phyloP scores from a whole-genome alignment of 2,888 invertebrate species.

The Volucella inflata region DNA sequence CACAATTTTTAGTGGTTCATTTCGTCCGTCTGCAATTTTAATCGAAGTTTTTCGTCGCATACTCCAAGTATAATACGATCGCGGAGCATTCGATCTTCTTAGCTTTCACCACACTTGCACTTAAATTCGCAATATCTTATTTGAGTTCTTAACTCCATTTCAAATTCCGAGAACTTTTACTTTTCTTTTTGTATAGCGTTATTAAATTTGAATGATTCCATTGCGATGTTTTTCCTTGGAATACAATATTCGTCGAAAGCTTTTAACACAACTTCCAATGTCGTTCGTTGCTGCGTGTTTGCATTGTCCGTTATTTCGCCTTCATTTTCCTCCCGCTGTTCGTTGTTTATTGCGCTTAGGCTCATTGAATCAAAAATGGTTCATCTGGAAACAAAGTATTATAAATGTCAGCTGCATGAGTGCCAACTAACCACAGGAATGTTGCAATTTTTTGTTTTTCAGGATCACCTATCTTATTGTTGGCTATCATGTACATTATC shows the following conservation, averaged over 20 bases:
- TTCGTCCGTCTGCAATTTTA: not conserved
- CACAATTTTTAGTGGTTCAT: no score
- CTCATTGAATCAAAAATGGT: conserved; percentile 29
- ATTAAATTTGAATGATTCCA: conserved; percentile 70
- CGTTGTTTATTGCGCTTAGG: conserved; percentile 15
- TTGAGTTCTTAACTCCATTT: conserved; percentile 63
- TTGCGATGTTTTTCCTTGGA: conserved; percentile 42
- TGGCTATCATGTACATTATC: conserved; percentile 42
- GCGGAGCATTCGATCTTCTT: not conserved
- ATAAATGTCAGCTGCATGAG: conserved; percentile 35
- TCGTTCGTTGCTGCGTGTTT: conserved; percentile 23
- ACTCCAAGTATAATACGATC: conserved; percentile 1
- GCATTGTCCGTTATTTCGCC: no score
- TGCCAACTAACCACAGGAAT: conserved; percentile 50
- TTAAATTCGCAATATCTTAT: conserved; percentile 57
- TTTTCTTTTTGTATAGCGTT: conserved; percentile 62
- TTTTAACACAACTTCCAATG: conserved; percentile 46
- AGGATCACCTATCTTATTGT: conserved; percentile 1
- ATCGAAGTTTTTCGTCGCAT: not conserved
- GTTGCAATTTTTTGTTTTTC: conserved; percentile 25
- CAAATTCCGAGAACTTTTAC: conserved; percentile 63
- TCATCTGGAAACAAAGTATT: conserved; percentile 60
- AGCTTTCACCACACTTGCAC: conserved; percentile 47
- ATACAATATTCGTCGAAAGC: conserved; percentile 61
- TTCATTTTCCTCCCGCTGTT: conserved; percentile 1